Base-by-base conservation (phyloP, 2,888 invertebrate genomes). In the Agonopterix alstromeriana region DNA sequence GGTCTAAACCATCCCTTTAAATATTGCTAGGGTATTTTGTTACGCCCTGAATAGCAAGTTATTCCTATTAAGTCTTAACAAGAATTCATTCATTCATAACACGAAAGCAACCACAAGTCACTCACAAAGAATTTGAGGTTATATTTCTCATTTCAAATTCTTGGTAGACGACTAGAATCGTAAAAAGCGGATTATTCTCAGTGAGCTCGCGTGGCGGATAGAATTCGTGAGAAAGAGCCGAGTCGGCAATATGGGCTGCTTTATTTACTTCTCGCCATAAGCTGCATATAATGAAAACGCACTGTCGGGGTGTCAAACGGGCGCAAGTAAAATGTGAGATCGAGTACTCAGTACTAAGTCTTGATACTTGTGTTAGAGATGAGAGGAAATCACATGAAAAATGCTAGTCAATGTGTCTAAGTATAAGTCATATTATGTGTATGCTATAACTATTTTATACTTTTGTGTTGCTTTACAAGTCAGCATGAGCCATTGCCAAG, bases 241-340 rank as follows among this genome's bases (percentile, higher is more conserved):
- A 74, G 73, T 75, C 73, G 78, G 86, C 82, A 87, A 88, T 86
- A 87, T 82, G 82, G 81, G 71, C 64, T 77, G 75, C 74, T 83
- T 85, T 88, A 86, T 87, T 88, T 88, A 83, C 84, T 75, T 73
- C 63, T 69, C 73, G 73, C 78, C 75, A 68, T 88, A 87, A 88
- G 88, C 88, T 87, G 87, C 87, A 87, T 86, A 87, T 88, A 88
- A 88, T 88, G 87, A 88, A 86, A 87, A 87, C 86, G 86, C 86
- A 87, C 79, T 82, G 85, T 81, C 84, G 72, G 73, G 70, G 78
- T 73, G 82, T 79, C 82, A 84, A 80, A 81, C 77, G 38, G 8
- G 68, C 70, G 67, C 67, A 62, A 77, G 77, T 74, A 77, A 80
- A 81, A 82, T 53, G 52, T 53, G 47, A 46, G 42, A 36, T 4